Conservation (phyloP, 2,797 vertebrate genomes). For the Phrynocephalus vlangalii region DNA sequence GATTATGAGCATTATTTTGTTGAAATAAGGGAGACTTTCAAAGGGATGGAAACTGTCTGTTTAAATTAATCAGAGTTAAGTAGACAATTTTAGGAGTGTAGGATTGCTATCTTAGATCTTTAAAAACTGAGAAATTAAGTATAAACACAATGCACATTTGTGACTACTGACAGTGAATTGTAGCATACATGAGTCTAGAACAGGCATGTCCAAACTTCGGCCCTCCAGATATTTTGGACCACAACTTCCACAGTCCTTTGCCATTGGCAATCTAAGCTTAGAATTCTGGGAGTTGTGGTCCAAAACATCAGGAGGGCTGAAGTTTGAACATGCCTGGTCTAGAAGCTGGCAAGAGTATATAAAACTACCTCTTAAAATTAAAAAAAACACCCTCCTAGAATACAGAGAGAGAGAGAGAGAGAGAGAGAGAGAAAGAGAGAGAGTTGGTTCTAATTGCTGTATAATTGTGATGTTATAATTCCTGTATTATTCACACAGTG, state of each 20-base stretch:
- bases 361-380: too few relatives aligned
- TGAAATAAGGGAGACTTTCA: neutral
- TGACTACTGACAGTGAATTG: conserved; percentile 40
- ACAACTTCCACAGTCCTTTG: too few relatives aligned
- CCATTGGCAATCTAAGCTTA: too few relatives aligned
- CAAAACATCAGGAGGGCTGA: too few relatives aligned
- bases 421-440: too few relatives aligned
- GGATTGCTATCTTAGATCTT: conserved; percentile 21
- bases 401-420: too few relatives aligned
- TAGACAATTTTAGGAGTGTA: neutral
- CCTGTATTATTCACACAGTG: conserved; percentile 16
- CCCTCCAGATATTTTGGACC: too few relatives aligned
- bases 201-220: too few relatives aligned
- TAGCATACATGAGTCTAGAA: neutral
- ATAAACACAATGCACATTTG: conserved; percentile 16
- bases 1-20: neutral
- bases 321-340: too few relatives aligned
- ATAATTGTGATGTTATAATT: neutral
- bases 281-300: too few relatives aligned
- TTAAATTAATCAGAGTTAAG: neutral
- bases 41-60: neutral
- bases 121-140: conserved; percentile 35
- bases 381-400: too few relatives aligned
- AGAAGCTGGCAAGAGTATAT: neutral
- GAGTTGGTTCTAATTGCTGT: too few relatives aligned